Evolutionary conservation across 2,888 invertebrate genomes (phyloP), one percentile per base, ranked within the genome.

Genomic region (Mesopsocus fuscifrons): DNA sequence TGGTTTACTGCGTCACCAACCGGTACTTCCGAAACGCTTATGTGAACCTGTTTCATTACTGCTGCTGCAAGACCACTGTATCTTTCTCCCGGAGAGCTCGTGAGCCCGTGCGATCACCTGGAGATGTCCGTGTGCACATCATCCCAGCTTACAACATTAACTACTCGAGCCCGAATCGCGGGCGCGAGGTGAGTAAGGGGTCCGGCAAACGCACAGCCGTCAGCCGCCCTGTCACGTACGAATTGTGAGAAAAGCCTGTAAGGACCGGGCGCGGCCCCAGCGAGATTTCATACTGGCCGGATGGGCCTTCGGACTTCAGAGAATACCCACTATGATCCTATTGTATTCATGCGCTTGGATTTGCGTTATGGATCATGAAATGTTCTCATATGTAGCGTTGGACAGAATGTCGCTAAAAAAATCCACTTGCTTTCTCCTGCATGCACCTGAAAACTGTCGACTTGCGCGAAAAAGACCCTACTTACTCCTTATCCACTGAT

Each of bases 31-130:
- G 80, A 30, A 69, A 68, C 45, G 77, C 80, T 4, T 83, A 78
- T 56, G 64, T 73, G 11, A 74, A 75, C 53, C 61, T 83, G 6
- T 83, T 81, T 55, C 75, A 78, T 54, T 84, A 83, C 53, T 82
- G 81, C 54, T 82, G 75, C 56, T 83, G 81, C 61, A 83, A 82
- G 58, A 79, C 74, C 6, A 74, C 77, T 3, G 73, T 74, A 18
- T 70, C 77, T 2, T 74, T 74, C 50, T 69, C 72, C 4, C 60
- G 72, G 45, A 66, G 78, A 33, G 59, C 65, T 42, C 65, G 67
- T 31, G 61, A 58, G 6, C 51, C 60, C 44, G 41, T 59, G 44
- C 55, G 66, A 21, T 64, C 70, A 11, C 63, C 70, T 1, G 67
- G 71, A 2, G 74, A 78, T 49, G 71, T 79, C n/a, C 59, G 74